Percentiles rank a stretch among this genome's conserved stretches.
Evolutionary conservation across 1,140 invertebrate species (phyloP).

Genomic region (Drosophila bocqueti): DNA sequence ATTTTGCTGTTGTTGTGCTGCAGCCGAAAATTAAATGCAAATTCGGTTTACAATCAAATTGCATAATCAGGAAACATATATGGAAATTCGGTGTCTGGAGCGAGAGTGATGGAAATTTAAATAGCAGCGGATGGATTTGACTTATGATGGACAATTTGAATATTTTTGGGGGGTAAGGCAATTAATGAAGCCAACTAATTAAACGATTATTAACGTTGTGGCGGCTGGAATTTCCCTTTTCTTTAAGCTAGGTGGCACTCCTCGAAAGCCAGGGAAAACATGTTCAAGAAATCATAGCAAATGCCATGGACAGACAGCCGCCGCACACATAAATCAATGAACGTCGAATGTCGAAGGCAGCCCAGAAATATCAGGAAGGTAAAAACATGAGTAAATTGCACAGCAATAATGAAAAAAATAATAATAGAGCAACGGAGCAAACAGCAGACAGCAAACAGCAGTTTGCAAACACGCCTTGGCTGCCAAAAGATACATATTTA

Average conservation of each 20-base stretch:
- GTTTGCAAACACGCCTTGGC: constrained; percentile 26
- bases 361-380: constrained; percentile 40
- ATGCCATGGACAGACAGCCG: constrained; percentile 33
- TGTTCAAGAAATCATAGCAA: constrained; percentile 40
- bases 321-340: constrained; percentile 48
- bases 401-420: constrained; percentile 42
- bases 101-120: constrained; percentile 31
- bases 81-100: constrained; percentile 27
- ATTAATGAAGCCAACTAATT: constrained; percentile 32
- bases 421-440: constrained; percentile 26
- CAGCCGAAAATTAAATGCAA: constrained; percentile 74
- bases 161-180: constrained; percentile 29
- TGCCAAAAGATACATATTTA: constrained; percentile 12
- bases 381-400: constrained; percentile 44
- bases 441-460: constrained; percentile 9
- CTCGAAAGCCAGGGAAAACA: constrained; percentile 29
- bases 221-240: constrained; percentile 26
- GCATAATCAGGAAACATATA: constrained; percentile 40
- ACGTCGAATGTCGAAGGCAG: constrained; percentile 39
- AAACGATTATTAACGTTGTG: constrained; percentile 1
- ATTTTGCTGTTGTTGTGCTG: constrained; percentile 39
- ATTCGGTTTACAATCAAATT: constrained; percentile 52
- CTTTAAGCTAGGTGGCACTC: constrained; percentile 12
- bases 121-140: constrained; percentile 29
- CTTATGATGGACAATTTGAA: constrained; percentile 44